Percentiles rank a stretch among this genome's conserved stretches.
These are phyloP conservation scores for Oriolus oriolus DNA, from an alignment of 2,113 vertebrate genomes.

Conservation along the genomic window DNA sequence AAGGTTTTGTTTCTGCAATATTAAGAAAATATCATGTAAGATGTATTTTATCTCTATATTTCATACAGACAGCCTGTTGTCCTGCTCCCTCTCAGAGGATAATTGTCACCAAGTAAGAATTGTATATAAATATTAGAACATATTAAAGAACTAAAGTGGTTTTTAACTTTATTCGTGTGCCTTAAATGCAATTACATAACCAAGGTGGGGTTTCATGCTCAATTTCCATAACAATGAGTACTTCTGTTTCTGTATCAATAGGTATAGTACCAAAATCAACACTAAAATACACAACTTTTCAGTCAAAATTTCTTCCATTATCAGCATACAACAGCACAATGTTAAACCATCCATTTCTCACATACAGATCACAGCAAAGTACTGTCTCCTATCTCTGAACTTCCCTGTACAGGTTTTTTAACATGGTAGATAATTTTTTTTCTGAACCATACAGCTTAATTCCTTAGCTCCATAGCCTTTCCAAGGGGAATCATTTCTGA, in stretches of 20 bases:
- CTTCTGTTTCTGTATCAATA: neutral
- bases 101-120: neutral
- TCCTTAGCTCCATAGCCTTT: neutral
- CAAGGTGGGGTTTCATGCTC: fast-evolving
- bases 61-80: neutral
- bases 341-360: neutral
- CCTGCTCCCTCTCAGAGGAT: neutral
- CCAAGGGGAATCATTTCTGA: neutral
- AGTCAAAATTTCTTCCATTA: neutral
- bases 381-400: neutral
- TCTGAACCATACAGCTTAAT: neutral
- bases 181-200: neutral
- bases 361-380: neutral
- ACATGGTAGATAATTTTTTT: neutral
- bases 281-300: neutral
- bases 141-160: neutral
- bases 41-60: neutral
- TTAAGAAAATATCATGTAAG: neutral
- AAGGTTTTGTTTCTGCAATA: neutral
- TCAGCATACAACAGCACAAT: neutral
- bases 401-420: neutral
- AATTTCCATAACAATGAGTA: neutral
- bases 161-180: neutral
- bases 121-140: neutral
- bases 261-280: neutral